Base-by-base conservation (phyloP, 2,888 invertebrate genomes). In the Hypomecis punctinalis region DNA sequence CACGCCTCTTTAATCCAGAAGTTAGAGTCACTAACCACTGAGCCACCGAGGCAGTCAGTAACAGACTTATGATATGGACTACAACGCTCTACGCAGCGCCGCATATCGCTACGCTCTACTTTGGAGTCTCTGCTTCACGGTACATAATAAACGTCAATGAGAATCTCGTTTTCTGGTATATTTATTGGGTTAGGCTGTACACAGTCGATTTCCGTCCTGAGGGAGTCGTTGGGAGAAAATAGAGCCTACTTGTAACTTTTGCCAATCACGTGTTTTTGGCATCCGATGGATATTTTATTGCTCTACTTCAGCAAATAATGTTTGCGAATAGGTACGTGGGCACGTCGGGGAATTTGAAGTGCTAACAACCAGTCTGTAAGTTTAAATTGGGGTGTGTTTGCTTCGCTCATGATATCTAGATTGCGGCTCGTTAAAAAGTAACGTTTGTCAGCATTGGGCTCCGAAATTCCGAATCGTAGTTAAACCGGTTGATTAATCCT, bases 321-420 rank as follows among this genome's bases (percentile, higher is more conserved):
- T 69, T 74, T 67, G 68, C 64, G 55, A 56, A 23, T 23, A n/a
- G 13, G 40, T 23, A 58, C 58, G 51, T 60, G 52, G 7, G 36
- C 23, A 37, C 67, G 69, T 72, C 71, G 66, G 65, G 60, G 63
- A 74, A 73, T 77, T 76, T 77, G 74, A 54, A 74, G 65, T 66
- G 66, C 69, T 74, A 79, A 78, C 77, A 79, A 78, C 73, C 67
- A 33, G n/a, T 42, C 33, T 23, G 53, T 66, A 82, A 84, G 77
- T 82, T 83, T 79, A 79, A 84, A 84, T 84, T 81, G 77, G 76
- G 64, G 66, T 69, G 68, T 67, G 70, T 69, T 73, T 66, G 69
- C 67, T 65, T 61, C 64, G 69, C 73, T 76, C 62, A 66, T 71
- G 69, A 72, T 74, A 76, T 76, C 73, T 76, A 73, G 62, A 73